Evolutionary conservation across 2,888 invertebrate species (phyloP).

Genomic region (Polyommatus icarus): DNA sequence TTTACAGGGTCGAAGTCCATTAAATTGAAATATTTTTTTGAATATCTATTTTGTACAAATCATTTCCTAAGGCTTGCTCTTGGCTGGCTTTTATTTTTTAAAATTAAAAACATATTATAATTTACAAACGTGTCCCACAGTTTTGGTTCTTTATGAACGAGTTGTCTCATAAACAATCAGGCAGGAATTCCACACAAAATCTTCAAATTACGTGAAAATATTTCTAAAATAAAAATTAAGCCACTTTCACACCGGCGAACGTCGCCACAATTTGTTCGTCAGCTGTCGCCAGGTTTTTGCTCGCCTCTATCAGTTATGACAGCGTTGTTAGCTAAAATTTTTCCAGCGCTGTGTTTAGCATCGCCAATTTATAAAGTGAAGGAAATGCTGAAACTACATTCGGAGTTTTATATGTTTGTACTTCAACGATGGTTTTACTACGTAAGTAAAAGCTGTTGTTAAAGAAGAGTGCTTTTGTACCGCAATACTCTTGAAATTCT

Average conservation of each 20-base stretch:
- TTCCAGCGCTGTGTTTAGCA: not conserved
- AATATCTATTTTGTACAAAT: not conserved
- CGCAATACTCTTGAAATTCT: no score
- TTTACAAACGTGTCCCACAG: not conserved
- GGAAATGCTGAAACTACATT: constrained; percentile 3
- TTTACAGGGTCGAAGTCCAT: no score
- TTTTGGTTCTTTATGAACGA: not conserved
- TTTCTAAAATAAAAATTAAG: constrained; percentile 29
- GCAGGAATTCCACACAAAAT: not conserved
- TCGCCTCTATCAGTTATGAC: constrained; percentile 58
- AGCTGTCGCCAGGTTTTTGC: constrained; percentile 59
- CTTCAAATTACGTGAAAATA: constrained; percentile 18
- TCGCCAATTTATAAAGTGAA: not conserved
- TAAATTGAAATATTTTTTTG: no score
- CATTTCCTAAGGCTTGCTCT: not conserved
- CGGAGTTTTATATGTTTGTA: not conserved
- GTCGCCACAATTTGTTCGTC: constrained; percentile 53
- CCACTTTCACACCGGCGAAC: not conserved
- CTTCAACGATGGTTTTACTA: not conserved
- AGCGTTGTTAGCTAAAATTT: constrained; percentile 54
- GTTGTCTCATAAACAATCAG: constrained; percentile 1
- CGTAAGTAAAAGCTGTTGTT: no score
- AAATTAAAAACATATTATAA: not conserved
- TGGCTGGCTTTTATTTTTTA: not conserved
- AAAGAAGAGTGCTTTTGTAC: no score